phyloP scores from a whole-genome alignment of 2,888 invertebrate genomes.

The Drosophila subquinaria region DNA sequence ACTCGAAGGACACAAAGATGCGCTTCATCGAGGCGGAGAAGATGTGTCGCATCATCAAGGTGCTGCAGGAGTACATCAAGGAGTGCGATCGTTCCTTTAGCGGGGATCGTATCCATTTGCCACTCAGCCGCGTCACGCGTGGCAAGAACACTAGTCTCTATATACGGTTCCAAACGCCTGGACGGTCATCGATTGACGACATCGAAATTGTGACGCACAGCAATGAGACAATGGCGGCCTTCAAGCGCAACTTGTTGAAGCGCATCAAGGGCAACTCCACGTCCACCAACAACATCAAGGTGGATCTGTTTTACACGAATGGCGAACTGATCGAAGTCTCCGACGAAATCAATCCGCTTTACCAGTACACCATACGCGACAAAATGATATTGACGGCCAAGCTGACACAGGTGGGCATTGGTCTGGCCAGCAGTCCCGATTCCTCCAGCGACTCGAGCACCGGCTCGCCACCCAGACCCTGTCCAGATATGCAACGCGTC shows the following conservation, averaged over 20 bases:
- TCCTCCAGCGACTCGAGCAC: slow-evolving; percentile 98
- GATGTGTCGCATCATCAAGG: slow-evolving; percentile 97
- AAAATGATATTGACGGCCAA: slow-evolving; percentile 94
- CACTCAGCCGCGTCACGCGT: slow-evolving; percentile 93
- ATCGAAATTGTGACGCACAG: slow-evolving; percentile 96
- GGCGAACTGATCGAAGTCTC: slow-evolving; percentile 94
- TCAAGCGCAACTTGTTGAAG: slow-evolving; percentile 91
- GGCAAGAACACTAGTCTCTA: slow-evolving; percentile 95
- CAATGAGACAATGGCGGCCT: slow-evolving; percentile 95
- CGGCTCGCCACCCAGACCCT: slow-evolving; percentile 95
- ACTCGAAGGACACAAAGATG: slow-evolving; percentile 83
- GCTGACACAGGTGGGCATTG: slow-evolving; percentile 90
- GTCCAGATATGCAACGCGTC: slow-evolving; percentile 90
- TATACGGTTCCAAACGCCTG: slow-evolving; percentile 94
- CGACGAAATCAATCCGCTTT: slow-evolving; percentile 94
- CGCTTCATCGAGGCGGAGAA: slow-evolving; percentile 89
- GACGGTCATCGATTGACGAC: slow-evolving; percentile 95
- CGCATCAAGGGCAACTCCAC: slow-evolving; percentile 87
- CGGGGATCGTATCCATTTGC: slow-evolving; percentile 95
- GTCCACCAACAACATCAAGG: slow-evolving; percentile 91
- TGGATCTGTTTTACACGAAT: slow-evolving; percentile 94
- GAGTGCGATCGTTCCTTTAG: slow-evolving; percentile 96
- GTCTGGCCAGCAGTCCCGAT: slow-evolving; percentile 93
- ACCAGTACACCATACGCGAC: slow-evolving; percentile 90
- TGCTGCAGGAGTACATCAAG: slow-evolving; percentile 96